phyloP scores from a whole-genome alignment of 2,888 invertebrate genomes.

The Ctena decussata region DNA sequence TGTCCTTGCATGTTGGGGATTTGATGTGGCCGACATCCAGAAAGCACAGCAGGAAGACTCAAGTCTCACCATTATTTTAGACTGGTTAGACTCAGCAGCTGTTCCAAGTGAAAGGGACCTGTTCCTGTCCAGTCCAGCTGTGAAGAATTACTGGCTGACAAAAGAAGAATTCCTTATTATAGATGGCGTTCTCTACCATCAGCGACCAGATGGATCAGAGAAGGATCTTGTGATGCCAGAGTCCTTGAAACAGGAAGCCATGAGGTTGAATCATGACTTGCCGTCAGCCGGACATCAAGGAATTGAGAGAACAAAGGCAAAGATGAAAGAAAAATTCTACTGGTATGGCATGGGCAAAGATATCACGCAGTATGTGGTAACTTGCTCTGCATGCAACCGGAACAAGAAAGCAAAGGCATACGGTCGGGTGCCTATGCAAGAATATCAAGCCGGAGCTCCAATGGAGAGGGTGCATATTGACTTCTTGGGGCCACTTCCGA shows the following conservation, averaged over 20 bases:
- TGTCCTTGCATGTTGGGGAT: background rate
- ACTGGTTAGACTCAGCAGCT: background rate
- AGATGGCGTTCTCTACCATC: background rate
- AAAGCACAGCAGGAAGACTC: background rate
- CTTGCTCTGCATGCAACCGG: background rate
- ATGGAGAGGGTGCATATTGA: slow-evolving; percentile 10
- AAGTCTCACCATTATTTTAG: background rate
- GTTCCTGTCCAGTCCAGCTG: background rate
- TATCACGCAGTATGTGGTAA: background rate
- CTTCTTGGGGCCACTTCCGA: slow-evolving; percentile 12
- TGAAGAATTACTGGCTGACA: background rate
- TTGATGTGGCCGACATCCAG: background rate
- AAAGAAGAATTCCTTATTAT: background rate
- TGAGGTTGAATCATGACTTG: background rate
- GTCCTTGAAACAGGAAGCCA: background rate
- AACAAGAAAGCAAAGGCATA: background rate
- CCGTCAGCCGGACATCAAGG: background rate
- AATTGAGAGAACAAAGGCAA: background rate
- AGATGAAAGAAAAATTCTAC: slow-evolving; percentile 9
- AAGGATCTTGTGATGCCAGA: background rate
- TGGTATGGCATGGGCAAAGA: slow-evolving; percentile 2
- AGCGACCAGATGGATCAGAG: background rate
- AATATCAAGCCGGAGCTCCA: background rate
- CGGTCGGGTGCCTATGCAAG: slow-evolving; percentile 1
- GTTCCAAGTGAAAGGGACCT: background rate